Evolutionary conservation across 2,797 vertebrate genomes (phyloP), one percentile per base, ranked within the genome.

Genomic region (Zalophus californianus): DNA sequence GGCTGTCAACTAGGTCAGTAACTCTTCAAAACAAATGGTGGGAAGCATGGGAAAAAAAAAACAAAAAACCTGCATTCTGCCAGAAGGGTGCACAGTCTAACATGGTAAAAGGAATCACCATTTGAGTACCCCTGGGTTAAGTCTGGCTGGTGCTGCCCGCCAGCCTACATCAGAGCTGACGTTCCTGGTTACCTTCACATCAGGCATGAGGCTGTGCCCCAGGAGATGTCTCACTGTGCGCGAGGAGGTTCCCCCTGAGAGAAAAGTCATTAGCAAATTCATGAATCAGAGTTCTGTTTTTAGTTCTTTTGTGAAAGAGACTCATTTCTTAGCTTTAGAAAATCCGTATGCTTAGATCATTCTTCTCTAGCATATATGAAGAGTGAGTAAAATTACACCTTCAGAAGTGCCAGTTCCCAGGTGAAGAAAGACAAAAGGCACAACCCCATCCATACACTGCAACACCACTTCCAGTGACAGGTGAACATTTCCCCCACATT

Each of bases 271-370:
- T 94, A 95, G 58, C 94, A 91, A 94, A 93, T 64, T 88, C 54
- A 86, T 94, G 96, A 98, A 98, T 95, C 96, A 92, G 89, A 95
- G 78, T 78, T 94, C 92, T 90, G 94, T 87, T 97, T 96, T 97
- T 95, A 95, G 91, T 91, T 83, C 79, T 90, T 96, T 94, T 92
- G 96, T 96, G 82, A 96, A 90, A 82, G 32, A 93, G 89, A 73
- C 35, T 95, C 75, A n/a, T 80, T 86, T 88, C 62, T 93, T 94
- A 66, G 29, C 64, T 75, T 89, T 62, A 72, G 85, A 93, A 82
- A 96, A 97, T 58, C 86, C 16, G 18, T 38, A 15, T 58, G 41
- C 62, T 78, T 93, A 68, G 60, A 68, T 93, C 56, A 27, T 92
- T 91, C 44, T 68, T 93, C 48, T 15, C 29, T 29, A 86, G 86